A percentile compares a stretch with the other conserved stretches of the same genome.
Evolutionary conservation across 2,888 invertebrate genomes (phyloP).

Genomic region (Capitulum mitella): DNA sequence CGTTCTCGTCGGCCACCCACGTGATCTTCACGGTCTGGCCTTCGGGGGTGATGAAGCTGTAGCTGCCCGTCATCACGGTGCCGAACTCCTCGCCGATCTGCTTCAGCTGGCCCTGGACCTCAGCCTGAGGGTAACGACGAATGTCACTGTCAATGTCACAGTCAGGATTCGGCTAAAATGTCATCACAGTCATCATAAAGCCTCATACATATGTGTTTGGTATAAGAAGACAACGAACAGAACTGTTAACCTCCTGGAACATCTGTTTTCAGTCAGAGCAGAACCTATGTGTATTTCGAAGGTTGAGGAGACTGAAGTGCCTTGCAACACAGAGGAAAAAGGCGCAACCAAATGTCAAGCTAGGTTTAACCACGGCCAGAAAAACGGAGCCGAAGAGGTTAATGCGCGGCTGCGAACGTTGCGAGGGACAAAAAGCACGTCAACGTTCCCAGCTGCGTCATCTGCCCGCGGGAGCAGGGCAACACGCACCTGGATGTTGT

Average conservation of each 20-base stretch:
- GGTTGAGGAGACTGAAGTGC: too few relatives aligned
- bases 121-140: background rate
- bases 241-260: too few relatives aligned
- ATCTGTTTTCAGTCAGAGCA: too few relatives aligned
- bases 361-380: too few relatives aligned
- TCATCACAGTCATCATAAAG: too few relatives aligned
- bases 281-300: too few relatives aligned
- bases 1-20: constrained; percentile 1
- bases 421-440: background rate
- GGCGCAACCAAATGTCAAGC: too few relatives aligned
- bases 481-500: background rate
- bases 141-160: too few relatives aligned
- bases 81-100: constrained; percentile 2
- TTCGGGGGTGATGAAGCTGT: background rate
- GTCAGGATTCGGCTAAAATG: too few relatives aligned
- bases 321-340: too few relatives aligned
- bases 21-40: background rate
- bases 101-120: constrained; percentile 2
- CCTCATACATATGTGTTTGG: too few relatives aligned
- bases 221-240: too few relatives aligned
- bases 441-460: background rate
- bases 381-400: background rate
- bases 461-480: background rate
- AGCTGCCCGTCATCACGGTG: background rate
- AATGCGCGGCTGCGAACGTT: background rate